Conservation (phyloP, 64 coral and sea anemone species). For the Acropora tenuis region DNA sequence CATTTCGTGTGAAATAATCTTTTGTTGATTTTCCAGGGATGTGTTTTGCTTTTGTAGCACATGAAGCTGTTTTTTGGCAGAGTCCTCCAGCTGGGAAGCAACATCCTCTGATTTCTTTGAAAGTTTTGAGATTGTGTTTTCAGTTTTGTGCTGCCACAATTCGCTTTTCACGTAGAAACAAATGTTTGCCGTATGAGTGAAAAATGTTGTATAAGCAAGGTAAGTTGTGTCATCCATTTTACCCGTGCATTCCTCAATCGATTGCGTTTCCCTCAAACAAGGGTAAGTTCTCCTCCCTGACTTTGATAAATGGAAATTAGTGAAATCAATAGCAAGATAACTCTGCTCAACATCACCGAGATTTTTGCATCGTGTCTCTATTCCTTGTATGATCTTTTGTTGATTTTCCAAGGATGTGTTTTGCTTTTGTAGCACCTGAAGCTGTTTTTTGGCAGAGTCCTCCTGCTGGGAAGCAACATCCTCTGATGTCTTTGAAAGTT, state of each 20-base stretch:
- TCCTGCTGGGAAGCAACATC: conserved; percentile 85
- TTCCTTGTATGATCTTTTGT: background rate
- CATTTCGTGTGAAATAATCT: conserved; percentile 73
- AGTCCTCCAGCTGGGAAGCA: conserved; percentile 84
- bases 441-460: conserved; percentile 76
- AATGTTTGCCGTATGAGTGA: conserved; percentile 94
- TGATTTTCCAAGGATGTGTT: conserved; percentile 83
- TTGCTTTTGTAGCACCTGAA: conserved; percentile 72
- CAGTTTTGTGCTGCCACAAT: conserved; percentile 90
- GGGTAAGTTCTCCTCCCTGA: conserved; percentile 89
- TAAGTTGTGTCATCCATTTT: conserved; percentile 87
- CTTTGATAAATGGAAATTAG: conserved; percentile 93
- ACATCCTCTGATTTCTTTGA: conserved; percentile 88
- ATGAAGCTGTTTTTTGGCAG: conserved; percentile 63
- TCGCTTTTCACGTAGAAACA: conserved; percentile 95
- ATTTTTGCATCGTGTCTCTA: conserved; percentile 81
- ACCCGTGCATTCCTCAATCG: conserved; percentile 82
- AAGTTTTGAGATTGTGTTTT: conserved; percentile 86
- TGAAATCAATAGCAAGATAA: conserved; percentile 92
- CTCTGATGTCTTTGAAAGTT: conserved; percentile 84
- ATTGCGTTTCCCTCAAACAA: conserved; percentile 67
- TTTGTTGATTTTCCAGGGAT: conserved; percentile 86
- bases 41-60: conserved; percentile 81
- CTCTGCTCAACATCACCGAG: conserved; percentile 96
- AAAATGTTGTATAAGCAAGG: conserved; percentile 92